These are phyloP conservation scores for Ophonus ardosiacus DNA, from an alignment of 2,888 invertebrate genomes.

Conservation along the genomic window DNA sequence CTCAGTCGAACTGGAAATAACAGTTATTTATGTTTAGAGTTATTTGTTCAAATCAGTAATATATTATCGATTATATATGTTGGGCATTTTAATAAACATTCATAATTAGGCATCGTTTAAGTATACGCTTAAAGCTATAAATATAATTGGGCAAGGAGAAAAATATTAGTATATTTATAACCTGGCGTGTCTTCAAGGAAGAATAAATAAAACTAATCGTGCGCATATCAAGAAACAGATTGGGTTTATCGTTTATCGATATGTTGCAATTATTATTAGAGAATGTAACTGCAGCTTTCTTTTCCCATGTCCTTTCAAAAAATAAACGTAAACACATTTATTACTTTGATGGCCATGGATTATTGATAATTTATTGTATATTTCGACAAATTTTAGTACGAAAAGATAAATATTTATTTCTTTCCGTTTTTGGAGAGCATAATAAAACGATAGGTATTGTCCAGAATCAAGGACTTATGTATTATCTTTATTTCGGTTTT, in stretches of 20 bases:
- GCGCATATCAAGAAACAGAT: conserved; percentile 20
- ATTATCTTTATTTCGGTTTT: no score
- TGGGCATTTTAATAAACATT: conserved; percentile 38
- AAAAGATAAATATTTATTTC: not conserved
- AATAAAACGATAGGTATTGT: no score
- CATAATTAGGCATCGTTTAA: conserved; percentile 44
- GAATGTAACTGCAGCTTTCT: conserved; percentile 25
- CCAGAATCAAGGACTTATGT: no score
- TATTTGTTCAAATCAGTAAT: conserved; percentile 28
- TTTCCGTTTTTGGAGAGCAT: no score
- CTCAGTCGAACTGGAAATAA: conserved; percentile 1
- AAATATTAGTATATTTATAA: conserved; percentile 35
- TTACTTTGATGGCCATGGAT: conserved; percentile 13
- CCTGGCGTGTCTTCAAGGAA: conserved; percentile 15
- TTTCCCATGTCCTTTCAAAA: conserved; percentile 46
- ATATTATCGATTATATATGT: conserved; percentile 33
- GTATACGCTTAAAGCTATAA: conserved; percentile 30
- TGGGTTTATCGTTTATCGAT: conserved; percentile 38
- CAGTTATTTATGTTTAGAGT: conserved; percentile 27
- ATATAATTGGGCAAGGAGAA: conserved; percentile 38
- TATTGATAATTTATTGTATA: not conserved
- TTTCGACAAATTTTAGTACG: not conserved
- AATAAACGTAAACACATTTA: conserved; percentile 6
- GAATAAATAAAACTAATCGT: conserved; percentile 39
- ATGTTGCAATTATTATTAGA: conserved; percentile 33